Base-by-base conservation (phyloP, 2,888 invertebrate species). In the Diaprepes abbreviatus region DNA sequence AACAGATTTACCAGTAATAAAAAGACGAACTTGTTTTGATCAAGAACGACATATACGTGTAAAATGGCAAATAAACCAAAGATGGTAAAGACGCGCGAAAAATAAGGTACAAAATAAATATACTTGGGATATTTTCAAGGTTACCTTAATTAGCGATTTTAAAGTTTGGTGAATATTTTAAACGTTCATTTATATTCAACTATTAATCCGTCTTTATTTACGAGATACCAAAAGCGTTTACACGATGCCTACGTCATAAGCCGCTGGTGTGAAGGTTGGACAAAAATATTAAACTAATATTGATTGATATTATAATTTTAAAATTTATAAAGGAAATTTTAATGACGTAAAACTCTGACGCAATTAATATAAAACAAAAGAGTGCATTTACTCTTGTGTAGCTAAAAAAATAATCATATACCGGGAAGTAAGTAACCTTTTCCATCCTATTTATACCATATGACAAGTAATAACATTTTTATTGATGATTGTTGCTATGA, bases 61-160 rank as follows among this genome's bases (percentile, higher is more conserved):
- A 50, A 50, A 50, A 45, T 45, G 24, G 24, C 45, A 45, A 24
- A 19, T 45, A 24, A 45, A 45, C 21, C 45, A 45, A 45, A 55
- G 17, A 54, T 14, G 35, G 17, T 35, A 35, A 55, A 36, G 17
- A 55, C 14, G 45, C 43, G 38, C 35, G 43, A 33, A 38, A 50
- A 14, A 58, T 21, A 40, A 54, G 7, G 19, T 3, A 54, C 17
- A 31, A 19, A 55, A 64, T 33, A 43, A 28, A 50, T 16, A 28
- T 28, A 28, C 12, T 10, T 43, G 57, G 66, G 59, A 52, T 31
- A 50, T 59, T 58, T 38, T 59, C 66, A 66, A 66, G 66, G 66
- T 52, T 52, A 38, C 4, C 38, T 52, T 59, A 66, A 59, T 66
- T 66, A 66, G 33, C 52, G 45, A 55, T 55, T 55, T 40, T 43